Conservation (phyloP, 2,797 vertebrate genomes). For the Tinamus major region DNA sequence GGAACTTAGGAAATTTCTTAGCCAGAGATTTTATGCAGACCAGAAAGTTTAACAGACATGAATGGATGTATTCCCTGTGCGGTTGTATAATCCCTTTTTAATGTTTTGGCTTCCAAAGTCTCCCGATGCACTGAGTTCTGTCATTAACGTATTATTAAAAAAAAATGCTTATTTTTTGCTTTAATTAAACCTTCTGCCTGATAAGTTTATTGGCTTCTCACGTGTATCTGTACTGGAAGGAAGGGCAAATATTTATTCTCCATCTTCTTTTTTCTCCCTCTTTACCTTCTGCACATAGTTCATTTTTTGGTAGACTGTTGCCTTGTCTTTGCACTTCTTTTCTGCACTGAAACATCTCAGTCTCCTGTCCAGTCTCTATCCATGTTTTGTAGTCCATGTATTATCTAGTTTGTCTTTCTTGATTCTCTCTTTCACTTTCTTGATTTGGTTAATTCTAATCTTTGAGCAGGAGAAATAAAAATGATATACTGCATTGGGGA, state of each 20-base stretch:
- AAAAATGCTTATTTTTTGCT: neutral
- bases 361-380: neutral
- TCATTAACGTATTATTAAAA: neutral
- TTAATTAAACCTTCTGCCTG: neutral
- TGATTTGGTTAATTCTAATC: neutral
- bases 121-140: neutral
- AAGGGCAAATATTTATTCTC: neutral
- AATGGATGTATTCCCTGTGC: neutral
- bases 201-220: neutral
- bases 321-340: neutral
- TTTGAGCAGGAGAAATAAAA: neutral
- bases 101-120: accelerated
- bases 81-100: neutral
- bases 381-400: neutral
- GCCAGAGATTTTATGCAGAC: neutral
- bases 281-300: neutral
- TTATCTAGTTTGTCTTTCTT: no score
- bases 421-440: neutral
- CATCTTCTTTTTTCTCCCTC: neutral
- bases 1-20: neutral
- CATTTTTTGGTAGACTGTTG: neutral
- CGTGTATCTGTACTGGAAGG: neutral
- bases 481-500: neutral
- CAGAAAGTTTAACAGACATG: neutral
- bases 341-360: neutral